These are phyloP conservation scores for Vidua chalybeata DNA, from an alignment of 2,113 vertebrate genomes.

Conservation along the genomic window DNA sequence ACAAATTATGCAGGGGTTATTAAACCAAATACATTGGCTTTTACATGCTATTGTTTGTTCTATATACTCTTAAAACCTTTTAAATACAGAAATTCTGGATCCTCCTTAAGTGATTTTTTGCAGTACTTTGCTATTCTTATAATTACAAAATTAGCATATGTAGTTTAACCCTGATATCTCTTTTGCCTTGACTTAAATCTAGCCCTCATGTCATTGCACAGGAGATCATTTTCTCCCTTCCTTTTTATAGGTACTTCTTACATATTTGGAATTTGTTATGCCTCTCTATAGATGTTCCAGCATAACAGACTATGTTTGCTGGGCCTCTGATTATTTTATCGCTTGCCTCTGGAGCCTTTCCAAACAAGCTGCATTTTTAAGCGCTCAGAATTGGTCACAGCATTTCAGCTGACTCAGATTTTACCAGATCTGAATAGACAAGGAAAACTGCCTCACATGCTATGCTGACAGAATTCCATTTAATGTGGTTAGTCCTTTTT, in stretches of 20 bases:
- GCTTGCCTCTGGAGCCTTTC: neutral
- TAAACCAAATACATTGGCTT: neutral
- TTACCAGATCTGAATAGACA: neutral
- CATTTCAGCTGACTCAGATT: neutral
- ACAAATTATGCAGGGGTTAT: neutral
- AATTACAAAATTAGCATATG: neutral
- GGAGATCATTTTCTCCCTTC: neutral
- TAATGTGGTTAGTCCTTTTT: neutral
- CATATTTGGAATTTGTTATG: neutral
- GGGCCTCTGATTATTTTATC: neutral
- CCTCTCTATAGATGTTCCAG: neutral
- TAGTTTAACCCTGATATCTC: neutral
- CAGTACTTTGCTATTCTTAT: neutral
- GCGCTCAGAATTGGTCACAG: neutral
- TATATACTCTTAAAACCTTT: neutral
- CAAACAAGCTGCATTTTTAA: neutral
- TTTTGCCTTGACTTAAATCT: neutral
- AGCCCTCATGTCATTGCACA: neutral
- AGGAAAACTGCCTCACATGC: neutral
- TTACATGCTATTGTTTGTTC: neutral
- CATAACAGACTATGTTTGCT: neutral
- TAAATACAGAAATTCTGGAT: neutral
- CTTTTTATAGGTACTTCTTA: neutral
- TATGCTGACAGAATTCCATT: neutral
- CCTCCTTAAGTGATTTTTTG: neutral